These are phyloP conservation scores for Tragulus kanchil DNA, from an alignment of 2,113 vertebrate species.

Conservation along the genomic window DNA sequence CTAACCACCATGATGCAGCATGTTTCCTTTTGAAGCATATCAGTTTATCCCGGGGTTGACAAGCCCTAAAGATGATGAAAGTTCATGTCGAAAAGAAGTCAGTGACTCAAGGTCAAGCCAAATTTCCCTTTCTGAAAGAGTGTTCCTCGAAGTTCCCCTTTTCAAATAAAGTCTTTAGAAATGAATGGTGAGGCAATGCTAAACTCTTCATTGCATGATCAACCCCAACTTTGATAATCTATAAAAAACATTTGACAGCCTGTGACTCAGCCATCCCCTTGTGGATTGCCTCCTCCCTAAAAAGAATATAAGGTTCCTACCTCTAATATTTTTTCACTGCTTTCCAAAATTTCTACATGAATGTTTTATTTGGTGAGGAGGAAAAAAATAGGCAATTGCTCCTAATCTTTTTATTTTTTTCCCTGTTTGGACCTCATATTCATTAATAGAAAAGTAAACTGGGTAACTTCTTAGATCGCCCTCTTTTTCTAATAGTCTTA, in stretches of 20 bases:
- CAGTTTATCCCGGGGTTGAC: constrained; percentile 3
- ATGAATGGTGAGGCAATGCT: neutral
- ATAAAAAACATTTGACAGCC: constrained; percentile 20
- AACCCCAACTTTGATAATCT: constrained; percentile 31
- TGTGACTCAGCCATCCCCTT: constrained; percentile 9
- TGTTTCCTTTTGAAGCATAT: constrained; percentile 47
- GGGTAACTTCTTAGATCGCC: neutral
- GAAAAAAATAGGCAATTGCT: neutral
- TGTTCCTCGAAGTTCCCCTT: constrained; percentile 28
- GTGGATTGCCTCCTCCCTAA: no score
- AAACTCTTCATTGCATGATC: neutral
- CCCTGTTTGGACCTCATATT: neutral
- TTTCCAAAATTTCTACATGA: constrained; percentile 31
- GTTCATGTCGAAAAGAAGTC: neutral
- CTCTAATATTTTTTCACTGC: no score
- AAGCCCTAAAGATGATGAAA: constrained; percentile 15
- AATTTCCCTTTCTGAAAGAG: constrained; percentile 13
- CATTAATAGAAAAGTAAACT: constrained; percentile 28
- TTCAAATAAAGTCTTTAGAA: constrained; percentile 44
- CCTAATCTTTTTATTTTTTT: neutral
- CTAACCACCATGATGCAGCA: neutral
- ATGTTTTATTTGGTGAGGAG: constrained; percentile 23
- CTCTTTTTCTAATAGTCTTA: neutral
- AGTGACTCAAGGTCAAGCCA: neutral
- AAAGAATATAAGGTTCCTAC: no score